Percentiles rank a stretch among this genome's conserved stretches.
Evolutionary conservation across 2,797 vertebrate genomes (phyloP).

Genomic region (Pempheris klunzingeri): DNA sequence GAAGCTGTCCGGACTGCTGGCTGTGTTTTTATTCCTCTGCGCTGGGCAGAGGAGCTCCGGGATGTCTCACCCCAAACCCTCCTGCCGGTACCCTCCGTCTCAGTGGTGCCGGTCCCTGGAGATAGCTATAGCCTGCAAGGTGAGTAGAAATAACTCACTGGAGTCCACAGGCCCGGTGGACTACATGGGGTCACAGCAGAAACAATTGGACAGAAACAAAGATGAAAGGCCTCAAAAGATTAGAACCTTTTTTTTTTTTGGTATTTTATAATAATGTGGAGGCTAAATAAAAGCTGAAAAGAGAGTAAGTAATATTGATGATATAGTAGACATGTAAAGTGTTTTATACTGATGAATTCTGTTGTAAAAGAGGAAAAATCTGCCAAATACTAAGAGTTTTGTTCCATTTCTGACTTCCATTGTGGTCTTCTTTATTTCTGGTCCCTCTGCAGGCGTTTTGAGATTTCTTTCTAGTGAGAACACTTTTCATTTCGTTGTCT

Average conservation of each 20-base stretch:
- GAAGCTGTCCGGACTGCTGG: conserved; percentile 23
- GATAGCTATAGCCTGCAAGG: conserved; percentile 84
- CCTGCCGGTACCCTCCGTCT: conserved; percentile 83
- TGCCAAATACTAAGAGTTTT: not conserved
- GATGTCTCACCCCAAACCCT: conserved; percentile 68
- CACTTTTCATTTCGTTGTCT: too few species aligned
- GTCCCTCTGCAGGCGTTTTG: not conserved
- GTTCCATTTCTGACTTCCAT: not conserved
- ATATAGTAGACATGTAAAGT: not conserved
- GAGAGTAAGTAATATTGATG: not conserved
- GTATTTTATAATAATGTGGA: not conserved
- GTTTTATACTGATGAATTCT: not conserved
- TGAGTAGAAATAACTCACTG: conserved; percentile 52
- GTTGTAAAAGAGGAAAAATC: fast-evolving
- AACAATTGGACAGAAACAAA: not conserved
- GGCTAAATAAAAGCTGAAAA: not conserved
- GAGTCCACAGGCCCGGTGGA: not conserved
- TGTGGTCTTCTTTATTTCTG: not conserved
- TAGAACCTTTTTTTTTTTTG: not conserved
- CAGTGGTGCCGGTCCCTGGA: conserved; percentile 85
- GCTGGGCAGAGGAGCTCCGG: not conserved
- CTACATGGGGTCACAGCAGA: not conserved
- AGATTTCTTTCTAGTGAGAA: not conserved
- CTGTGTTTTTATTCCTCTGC: conserved; percentile 49
- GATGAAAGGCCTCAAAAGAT: not conserved